These are phyloP conservation scores for Xiphorhynchus erythropygius DNA, from an alignment of 2,797 vertebrate species.

Conservation along the genomic window DNA sequence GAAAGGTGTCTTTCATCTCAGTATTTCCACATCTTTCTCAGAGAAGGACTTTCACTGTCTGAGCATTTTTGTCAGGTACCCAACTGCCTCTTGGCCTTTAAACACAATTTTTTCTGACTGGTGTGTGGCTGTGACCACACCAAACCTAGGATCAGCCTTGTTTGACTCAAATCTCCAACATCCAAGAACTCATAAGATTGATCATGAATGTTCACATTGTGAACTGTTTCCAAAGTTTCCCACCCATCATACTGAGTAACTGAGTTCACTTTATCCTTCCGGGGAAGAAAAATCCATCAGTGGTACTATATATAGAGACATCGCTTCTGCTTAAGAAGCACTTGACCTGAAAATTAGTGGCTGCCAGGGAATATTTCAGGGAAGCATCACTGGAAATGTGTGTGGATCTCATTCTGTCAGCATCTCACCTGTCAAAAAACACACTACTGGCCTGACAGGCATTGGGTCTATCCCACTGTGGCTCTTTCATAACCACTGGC, in stretches of 20 bases:
- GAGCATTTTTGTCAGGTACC: background rate
- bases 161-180: background rate
- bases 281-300: conserved; percentile 43
- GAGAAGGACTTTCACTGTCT: background rate
- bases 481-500: background rate
- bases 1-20: background rate
- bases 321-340: conserved; percentile 27
- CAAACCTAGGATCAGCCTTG: background rate
- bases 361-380: conserved; percentile 1
- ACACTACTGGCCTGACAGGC: background rate
- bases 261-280: conserved; percentile 24
- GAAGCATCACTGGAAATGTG: background rate
- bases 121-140: background rate
- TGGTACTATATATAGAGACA: conserved; percentile 35
- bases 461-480: background rate
- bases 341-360: conserved; percentile 42
- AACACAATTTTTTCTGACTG: background rate
- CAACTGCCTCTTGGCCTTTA: background rate
- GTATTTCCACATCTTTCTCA: background rate
- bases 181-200: background rate
- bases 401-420: background rate
- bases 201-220: background rate
- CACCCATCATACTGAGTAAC: conserved; percentile 5
- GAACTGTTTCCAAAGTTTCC: conserved; percentile 14
- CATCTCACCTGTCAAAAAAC: background rate